Evolutionary conservation across 2,888 invertebrate genomes (phyloP), one percentile per base, ranked within the genome.

Genomic region (Hermaeophaga mercurialis): DNA sequence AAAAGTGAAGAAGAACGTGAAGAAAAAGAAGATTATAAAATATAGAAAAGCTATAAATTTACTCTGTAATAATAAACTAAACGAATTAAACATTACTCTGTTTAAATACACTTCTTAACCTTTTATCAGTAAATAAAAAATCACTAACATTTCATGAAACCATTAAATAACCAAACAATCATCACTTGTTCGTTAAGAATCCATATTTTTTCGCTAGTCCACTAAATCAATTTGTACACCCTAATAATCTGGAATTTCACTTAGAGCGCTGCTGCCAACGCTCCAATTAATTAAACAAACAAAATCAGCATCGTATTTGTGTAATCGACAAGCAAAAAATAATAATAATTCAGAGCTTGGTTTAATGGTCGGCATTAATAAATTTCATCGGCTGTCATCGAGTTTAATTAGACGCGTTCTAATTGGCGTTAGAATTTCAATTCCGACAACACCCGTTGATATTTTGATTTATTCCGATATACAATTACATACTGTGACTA

Each of bases 401-500:
- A 31, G 31, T 8, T 14, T 45, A 45, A 45, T 45, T 45, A 45
- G 31, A 18, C 28, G 33, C 18, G 26, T 19, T 15, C 26, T 45
- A 45, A 45, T 33, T 45, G 45, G 33, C 45, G 12, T 19, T 45
- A 45, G 45, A 45, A 45, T 45, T 31, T 45, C 19, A 45, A 45
- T 45, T 45, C 17, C 3, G 11, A 33, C 28, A 31, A 36, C 36
- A 9, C 12, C 9, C 3, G n/a, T 31, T n/a, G 3, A 2, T 11
- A 12, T 31, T 36, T 36, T 36, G 36, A 36, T 36, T 36, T 36
- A 36, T 15, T 36, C 36, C 17, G 36, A 36, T 9, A n/a, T n/a
- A n/a, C n/a, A n/a, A n/a, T n/a, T n/a, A n/a, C n/a, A n/a, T n/a
- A n/a, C n/a, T n/a, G n/a, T n/a, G n/a, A n/a, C n/a, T n/a, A n/a